Evolutionary conservation across 2,888 invertebrate genomes (phyloP), one percentile per base, ranked within the genome.

Genomic region (Melieria omissa): DNA sequence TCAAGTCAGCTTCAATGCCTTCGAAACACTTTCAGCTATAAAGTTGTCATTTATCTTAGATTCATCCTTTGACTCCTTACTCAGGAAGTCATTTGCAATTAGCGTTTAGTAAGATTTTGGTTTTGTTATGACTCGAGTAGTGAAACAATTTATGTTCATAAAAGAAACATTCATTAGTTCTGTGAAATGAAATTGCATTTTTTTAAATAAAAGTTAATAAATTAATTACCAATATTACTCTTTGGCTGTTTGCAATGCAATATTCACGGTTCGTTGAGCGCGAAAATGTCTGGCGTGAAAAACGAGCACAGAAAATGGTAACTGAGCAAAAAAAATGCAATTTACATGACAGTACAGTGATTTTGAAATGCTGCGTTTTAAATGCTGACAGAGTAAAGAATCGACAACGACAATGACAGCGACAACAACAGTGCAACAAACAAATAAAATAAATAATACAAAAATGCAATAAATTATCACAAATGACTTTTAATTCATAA

Each of bases 271-370:
- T 63, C 42, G 70, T 44, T 41, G 47, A 63, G n/a, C 62, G n/a
- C 57, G 16, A 29, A 41, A 61, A 61, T 14, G 9, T 10, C 47
- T 29, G 41, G 49, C 49, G 49, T 49, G 14, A 29, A 29, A 29
- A 29, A 29, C 29, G 29, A 29, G 9, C 8, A 8, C 49, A 49
- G 49, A 2, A 49, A 49, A 49, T 3, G 12, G 3, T 12, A 49
- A 49, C 8, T 12, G 12, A 12, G 9, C 2, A 49, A 49, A 8
- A n/a, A 52, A 52, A 52, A 14, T 52, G 42, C 45, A 10, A 41
- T 68, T 67, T 67, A 60, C 67, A 67, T 67, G 14, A 68, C 61
- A 68, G 62, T 54, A 54, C 68, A 62, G 49, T 47, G 42, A 29
- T 61, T 60, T 52, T 62, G 9, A 61, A 52, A 61, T 58, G 47